Conservation (phyloP, 2,888 invertebrate genomes). For the Phyllotreta striolata region DNA sequence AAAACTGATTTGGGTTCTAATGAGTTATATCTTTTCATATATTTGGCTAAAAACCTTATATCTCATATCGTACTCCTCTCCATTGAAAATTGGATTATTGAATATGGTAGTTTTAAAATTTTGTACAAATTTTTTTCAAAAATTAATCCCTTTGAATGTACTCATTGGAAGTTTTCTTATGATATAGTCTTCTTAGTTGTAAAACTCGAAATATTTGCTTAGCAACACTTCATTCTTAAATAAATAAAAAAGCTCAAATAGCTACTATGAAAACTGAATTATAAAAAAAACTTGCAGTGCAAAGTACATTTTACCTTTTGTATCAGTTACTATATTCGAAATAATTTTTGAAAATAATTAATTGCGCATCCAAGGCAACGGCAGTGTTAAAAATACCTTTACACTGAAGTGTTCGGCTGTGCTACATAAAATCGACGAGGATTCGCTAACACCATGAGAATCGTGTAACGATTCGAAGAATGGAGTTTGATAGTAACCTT, state of each 20-base stretch:
- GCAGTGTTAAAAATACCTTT: constrained; percentile 26
- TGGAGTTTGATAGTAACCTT: constrained; percentile 36
- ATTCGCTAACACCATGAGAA: constrained; percentile 40
- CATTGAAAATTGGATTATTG: too few relatives aligned
- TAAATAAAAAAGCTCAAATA: too few relatives aligned
- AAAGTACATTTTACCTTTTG: background rate
- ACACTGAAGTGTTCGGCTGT: constrained; percentile 33
- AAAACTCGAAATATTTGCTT: too few relatives aligned
- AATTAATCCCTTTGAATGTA: too few relatives aligned
- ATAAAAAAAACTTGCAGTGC: background rate
- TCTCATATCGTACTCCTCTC: too few relatives aligned
- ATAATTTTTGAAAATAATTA: background rate
- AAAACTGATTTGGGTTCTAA: too few relatives aligned
- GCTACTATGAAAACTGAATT: background rate
- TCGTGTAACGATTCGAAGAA: constrained; percentile 29
- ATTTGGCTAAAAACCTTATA: too few relatives aligned
- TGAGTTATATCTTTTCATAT: too few relatives aligned
- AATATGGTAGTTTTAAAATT: background rate
- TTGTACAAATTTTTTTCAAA: background rate
- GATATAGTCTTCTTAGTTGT: too few relatives aligned
- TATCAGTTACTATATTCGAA: background rate
- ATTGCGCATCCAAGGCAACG: constrained; percentile 35
- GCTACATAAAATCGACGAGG: constrained; percentile 46
- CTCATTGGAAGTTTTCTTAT: too few relatives aligned
- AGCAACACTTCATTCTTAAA: too few relatives aligned